Evolutionary conservation across 1,140 invertebrate genomes (phyloP).

Genomic region (Bombus polaris): DNA sequence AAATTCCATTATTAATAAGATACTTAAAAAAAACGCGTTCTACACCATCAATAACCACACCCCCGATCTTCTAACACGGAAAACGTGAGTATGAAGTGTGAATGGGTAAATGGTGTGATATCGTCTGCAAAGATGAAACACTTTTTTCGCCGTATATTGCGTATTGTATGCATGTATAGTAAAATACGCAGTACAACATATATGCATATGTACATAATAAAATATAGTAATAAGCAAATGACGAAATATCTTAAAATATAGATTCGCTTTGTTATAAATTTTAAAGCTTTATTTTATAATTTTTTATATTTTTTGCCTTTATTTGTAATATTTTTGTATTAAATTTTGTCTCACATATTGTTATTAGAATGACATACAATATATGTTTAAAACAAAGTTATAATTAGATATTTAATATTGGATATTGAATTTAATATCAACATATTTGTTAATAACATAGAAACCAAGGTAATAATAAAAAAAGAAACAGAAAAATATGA

Average conservation of each 20-base stretch:
- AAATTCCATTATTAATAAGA: slow-evolving; percentile 55
- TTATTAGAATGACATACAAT: not conserved
- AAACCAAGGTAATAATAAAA: not conserved
- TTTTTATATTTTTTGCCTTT: not conserved
- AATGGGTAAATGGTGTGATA: not conserved
- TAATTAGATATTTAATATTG: not conserved
- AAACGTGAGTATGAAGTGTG: slow-evolving; percentile 1
- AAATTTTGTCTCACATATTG: not conserved
- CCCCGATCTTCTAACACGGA: slow-evolving; percentile 17
- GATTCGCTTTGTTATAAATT: not conserved
- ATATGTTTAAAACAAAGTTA: too few species aligned
- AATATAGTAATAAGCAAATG: not conserved
- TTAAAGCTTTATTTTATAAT: not conserved
- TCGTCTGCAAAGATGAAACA: slow-evolving; percentile 8
- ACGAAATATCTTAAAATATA: not conserved
- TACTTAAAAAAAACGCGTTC: not conserved
- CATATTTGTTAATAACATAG: not conserved
- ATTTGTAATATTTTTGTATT: not conserved
- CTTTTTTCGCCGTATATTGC: slow-evolving; percentile 29
- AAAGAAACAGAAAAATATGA: not conserved
- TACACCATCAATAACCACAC: slow-evolving; percentile 43
- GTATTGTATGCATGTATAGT: not conserved
- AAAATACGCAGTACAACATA: not conserved
- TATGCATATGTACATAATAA: not conserved
- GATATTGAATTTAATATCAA: not conserved